Evolutionary conservation across 30 jellyfish, hydroid and myxozoan species (phyloP).

Genomic region (Catostylus mosaicus): DNA sequence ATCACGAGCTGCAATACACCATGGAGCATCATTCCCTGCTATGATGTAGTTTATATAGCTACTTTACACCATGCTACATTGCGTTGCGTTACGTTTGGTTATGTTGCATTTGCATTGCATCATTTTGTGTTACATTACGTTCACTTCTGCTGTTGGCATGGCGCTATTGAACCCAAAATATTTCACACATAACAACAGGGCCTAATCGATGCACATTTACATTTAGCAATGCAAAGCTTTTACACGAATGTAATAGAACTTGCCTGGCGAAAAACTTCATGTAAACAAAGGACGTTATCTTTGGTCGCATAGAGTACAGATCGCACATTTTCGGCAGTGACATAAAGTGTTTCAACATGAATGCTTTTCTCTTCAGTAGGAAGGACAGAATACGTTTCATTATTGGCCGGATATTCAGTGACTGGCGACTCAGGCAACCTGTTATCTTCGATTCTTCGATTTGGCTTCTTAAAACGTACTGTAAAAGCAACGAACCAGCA

Average conservation of each 20-base stretch:
- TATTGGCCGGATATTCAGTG: constrained; percentile 46
- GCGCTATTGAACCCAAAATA: too few species aligned
- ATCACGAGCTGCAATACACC: too few species aligned
- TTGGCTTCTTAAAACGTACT: constrained; percentile 57
- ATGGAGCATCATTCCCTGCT: too few species aligned
- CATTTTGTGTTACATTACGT: too few species aligned
- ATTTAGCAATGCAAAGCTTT: neutral
- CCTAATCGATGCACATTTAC: too few species aligned
- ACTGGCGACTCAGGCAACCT: constrained; percentile 44
- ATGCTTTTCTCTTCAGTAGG: constrained; percentile 34
- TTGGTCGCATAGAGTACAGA: constrained; percentile 79
- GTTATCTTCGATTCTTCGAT: constrained; percentile 48
- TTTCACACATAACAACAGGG: too few species aligned
- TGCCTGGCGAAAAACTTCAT: constrained; percentile 96
- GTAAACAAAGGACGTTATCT: constrained; percentile 81
- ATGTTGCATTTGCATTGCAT: too few species aligned
- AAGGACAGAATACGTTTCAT: constrained; percentile 37
- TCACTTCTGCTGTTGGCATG: too few species aligned
- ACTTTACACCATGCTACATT: too few species aligned
- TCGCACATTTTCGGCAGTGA: constrained; percentile 88
- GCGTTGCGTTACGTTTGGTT: too few species aligned
- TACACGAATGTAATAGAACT: too few species aligned
- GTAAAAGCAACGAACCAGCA: constrained; percentile 94
- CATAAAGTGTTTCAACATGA: constrained; percentile 67
- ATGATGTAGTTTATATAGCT: too few species aligned